Conservation (phyloP, 2,888 invertebrate species). For the Blastobasis lacticolella region DNA sequence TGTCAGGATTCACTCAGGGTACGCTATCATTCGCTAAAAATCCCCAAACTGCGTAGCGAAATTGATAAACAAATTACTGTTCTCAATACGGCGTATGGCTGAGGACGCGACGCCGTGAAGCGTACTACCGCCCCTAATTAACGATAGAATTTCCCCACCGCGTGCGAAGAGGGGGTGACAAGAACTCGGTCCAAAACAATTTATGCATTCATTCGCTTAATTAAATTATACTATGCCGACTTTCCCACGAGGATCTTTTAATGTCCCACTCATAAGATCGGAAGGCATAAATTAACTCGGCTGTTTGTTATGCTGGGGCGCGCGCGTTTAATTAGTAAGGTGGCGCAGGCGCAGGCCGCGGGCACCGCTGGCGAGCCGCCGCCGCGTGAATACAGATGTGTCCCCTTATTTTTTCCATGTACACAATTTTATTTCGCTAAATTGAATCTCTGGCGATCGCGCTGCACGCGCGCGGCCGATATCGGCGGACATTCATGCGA, state of each 20-base stretch:
- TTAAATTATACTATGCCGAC: conserved; percentile 44
- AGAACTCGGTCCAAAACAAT: conserved; percentile 27
- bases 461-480: background rate
- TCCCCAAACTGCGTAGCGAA: too few species aligned
- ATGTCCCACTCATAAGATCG: conserved; percentile 53
- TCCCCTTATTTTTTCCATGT: conserved; percentile 3
- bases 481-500: too few species aligned
- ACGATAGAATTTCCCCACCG: conserved; percentile 4
- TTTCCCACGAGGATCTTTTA: conserved; percentile 51
- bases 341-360: conserved; percentile 3
- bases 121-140: too few species aligned
- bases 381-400: conserved; percentile 9
- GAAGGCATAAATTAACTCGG: conserved; percentile 52
- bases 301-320: conserved; percentile 53
- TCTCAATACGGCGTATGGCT: too few species aligned
- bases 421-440: background rate
- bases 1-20: too few species aligned
- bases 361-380: background rate
- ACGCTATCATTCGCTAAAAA: too few species aligned
- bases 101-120: too few species aligned
- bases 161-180: conserved; percentile 7
- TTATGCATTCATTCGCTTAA: conserved; percentile 41
- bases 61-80: too few species aligned
- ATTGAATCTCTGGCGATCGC: conserved; percentile 2
- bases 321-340: conserved; percentile 21